Evolutionary conservation across 2,113 vertebrate species (phyloP).

Genomic region (Phaethornis superciliosus): DNA sequence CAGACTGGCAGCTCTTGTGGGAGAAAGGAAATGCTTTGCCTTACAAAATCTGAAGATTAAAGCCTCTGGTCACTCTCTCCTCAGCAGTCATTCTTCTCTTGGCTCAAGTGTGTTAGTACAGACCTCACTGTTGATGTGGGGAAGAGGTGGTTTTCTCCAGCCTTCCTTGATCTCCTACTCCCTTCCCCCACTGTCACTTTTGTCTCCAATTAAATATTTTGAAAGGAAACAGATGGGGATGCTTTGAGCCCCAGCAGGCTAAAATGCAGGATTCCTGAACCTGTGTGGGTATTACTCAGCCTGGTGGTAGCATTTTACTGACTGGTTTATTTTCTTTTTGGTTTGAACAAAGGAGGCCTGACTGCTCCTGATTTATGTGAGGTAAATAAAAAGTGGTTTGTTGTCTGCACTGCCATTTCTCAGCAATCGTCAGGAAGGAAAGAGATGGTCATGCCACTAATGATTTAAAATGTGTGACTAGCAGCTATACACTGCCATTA

Average conservation of each 20-base stretch:
- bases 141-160: conserved; percentile 34
- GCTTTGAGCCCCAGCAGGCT: not conserved
- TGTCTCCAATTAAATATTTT: conserved; percentile 49
- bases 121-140: not conserved
- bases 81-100: not conserved
- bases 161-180: not conserved
- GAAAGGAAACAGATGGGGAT: conserved; percentile 63
- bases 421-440: conserved; percentile 62
- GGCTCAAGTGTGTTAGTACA: conserved; percentile 5
- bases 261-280: conserved; percentile 33
- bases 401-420: conserved; percentile 53
- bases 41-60: conserved; percentile 46
- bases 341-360: conserved; percentile 42
- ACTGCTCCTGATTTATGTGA: conserved; percentile 52
- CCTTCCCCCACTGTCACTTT: conserved; percentile 56
- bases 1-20: conserved; percentile 34
- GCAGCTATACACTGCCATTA: conserved; percentile 62
- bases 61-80: conserved; percentile 10
- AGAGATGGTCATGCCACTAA: conserved; percentile 63
- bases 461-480: conserved; percentile 73
- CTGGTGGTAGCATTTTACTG: conserved; percentile 42
- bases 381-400: conserved; percentile 58
- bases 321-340: conserved; percentile 58
- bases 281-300: conserved; percentile 32
- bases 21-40: conserved; percentile 38